Percentiles rank a stretch among this genome's conserved stretches.
phyloP scores from a whole-genome alignment of 1,140 invertebrate genomes.

The Macrotrachela quadricornifera region DNA sequence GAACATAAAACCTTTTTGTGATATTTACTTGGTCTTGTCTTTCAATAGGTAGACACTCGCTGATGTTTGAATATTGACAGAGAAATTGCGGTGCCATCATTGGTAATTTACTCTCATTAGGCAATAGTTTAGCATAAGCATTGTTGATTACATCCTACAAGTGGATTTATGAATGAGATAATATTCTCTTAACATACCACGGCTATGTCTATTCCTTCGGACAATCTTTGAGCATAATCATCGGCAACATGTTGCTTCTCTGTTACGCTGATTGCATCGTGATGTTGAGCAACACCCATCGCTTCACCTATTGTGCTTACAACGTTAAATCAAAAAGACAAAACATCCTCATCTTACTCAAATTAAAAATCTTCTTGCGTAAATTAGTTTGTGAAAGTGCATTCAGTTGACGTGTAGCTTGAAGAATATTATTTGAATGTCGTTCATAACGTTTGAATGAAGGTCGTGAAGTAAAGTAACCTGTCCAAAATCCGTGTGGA shows the following conservation, averaged over 20 bases:
- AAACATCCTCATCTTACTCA: too few species aligned
- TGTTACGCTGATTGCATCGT: conserved; percentile 42
- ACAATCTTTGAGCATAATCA: conserved; percentile 56
- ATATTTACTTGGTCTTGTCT: conserved; percentile 23
- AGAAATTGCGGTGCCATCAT: conserved; percentile 19
- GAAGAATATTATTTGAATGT: conserved; percentile 50
- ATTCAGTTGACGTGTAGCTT: conserved; percentile 17
- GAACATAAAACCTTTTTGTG: too few species aligned
- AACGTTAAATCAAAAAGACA: too few species aligned
- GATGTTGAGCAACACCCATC: conserved; percentile 68
- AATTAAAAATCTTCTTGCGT: too few species aligned
- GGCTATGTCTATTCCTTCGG: conserved; percentile 38
- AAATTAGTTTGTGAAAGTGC: too few species aligned
- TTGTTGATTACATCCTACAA: too few species aligned
- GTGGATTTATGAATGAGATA: too few species aligned
- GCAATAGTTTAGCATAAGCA: too few species aligned
- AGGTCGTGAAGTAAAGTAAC: conserved; percentile 72
- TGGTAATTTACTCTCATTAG: too few species aligned
- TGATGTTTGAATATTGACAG: conserved; percentile 42
- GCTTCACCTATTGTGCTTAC: conserved; percentile 17
- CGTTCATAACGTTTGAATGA: conserved; percentile 54
- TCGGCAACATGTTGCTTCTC: conserved; percentile 27
- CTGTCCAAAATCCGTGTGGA: conserved; percentile 67
- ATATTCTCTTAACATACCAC: not conserved
- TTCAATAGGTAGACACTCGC: conserved; percentile 39